Evolutionary conservation across 2,888 invertebrate genomes (phyloP), one percentile per base, ranked within the genome.

Genomic region (Pinctada fucata): DNA sequence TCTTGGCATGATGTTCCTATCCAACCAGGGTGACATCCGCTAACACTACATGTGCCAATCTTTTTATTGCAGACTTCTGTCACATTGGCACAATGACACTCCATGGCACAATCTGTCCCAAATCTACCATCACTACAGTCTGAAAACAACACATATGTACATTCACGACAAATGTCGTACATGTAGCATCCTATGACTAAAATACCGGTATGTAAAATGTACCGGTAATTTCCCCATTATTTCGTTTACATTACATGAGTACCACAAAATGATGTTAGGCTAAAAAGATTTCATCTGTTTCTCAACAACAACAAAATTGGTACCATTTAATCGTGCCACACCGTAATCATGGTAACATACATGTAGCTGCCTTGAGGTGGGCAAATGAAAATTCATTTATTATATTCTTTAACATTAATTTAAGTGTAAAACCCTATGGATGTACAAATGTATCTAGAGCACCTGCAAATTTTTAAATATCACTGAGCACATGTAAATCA

Each of bases 1-100:
- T 64, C 80, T 64, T 87, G 80, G 83, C 90, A 90, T 51, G 80
- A 82, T 64, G 81, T 78, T 0, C 87, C 88, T 45, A 76, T 77
- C 90, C 90, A 90, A 0, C 90, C 90, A n/a, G 86, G 80, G 71
- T 85, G 84, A 80, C 90, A 90, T 45, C 84, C 83, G n/a, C 78
- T 78, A n/a, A 64, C 47, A 0, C n/a, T 45, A 81, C 90, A 90
- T 49, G 16, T 78, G 0, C 90, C 90, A 48, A 83, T 85, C 10
- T 13, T 8, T 64, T 83, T 83, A 64, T 86, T 75, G 81, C 89
- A 88, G 2, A 84, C 76, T 69, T 86, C 85, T 3, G 66, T 75
- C 1, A 79, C 52, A 69, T 83, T 75, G 3, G 73, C 75, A 81
- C 89, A 89, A 75, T 89, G 89, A 66, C 89, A 89, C 78, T 88